Evolutionary conservation across 2,113 vertebrate genomes (phyloP), one percentile per base, ranked within the genome.

Genomic region (Coryphaenoides rupestris): DNA sequence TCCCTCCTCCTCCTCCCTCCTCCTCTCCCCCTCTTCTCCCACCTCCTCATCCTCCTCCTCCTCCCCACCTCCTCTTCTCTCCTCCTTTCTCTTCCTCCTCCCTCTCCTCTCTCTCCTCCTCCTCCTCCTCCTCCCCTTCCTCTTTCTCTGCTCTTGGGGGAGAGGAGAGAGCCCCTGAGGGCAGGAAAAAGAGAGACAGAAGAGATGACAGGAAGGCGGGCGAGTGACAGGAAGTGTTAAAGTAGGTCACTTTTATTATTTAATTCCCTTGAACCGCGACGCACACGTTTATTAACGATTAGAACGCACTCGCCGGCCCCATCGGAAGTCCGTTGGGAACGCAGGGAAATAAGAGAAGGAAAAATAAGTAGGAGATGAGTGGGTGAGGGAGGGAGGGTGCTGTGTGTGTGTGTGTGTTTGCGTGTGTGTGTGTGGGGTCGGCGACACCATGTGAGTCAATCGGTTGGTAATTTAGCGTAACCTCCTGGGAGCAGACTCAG

Each of bases 391-490:
- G 17, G 47, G 47, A 49, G 47, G 4, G 47, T 33, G 28, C 10
- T 33, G 28, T 33, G 28, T 33, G 28, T 33, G 28, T 33, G 28
- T 33, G 28, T 33, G 28, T 33, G 28, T 33, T 5, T 33, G 28
- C 10, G 72, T 74, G 28, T 33, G 28, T 33, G 3, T 33, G 28
- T 9, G 28, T 3, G 6, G 28, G 28, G 28, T 33, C 28, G 28
- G 5, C 10, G 28, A 33, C 64, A 56, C 19, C 17, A 50, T 72
- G 69, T 66, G 15, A 77, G 75, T 75, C 61, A 76, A 76, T 80
- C 72, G 40, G 66, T 79, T 86, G 83, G 86, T 88, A 84, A 87
- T 88, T 87, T 84, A 86, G 75, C 53, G 23, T 40, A 66, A 74
- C 63, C 82, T 72, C 77, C 73, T 28, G 80, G 81, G 80, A 77